Base-by-base conservation (phyloP, 2,888 invertebrate genomes). In the Melanotus villosus region DNA sequence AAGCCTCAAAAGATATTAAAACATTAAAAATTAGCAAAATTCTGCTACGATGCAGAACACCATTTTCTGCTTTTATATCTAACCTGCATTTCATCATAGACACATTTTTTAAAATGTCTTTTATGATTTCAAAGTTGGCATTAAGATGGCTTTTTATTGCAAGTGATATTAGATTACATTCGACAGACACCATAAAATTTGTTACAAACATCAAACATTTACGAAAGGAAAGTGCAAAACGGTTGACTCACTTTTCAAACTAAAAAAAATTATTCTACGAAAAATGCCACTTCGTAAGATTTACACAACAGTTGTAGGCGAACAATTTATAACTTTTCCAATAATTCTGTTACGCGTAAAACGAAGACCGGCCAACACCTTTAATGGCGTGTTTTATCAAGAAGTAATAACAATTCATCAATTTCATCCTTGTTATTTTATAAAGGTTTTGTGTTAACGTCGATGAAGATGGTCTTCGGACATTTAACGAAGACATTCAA, bases 141-240 rank as follows among this genome's bases (percentile, higher is more conserved):
- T 52, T 52, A 18, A 52, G 18, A 7, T 1, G 14, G 32, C 32
- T 30, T 52, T 47, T 52, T 52, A 1, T 32, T 52, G 12, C 18
- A 32, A 16, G 26, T 52, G 16, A 10, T 32, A 32, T 52, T 30
- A 52, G 52, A 52, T 52, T 18, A 32, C 16, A 32, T 26, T 52
- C 32, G n/a, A 26, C 16, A 18, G 26, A 26, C 7, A 26, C 26
- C 26, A 26, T 26, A 26, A 26, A 26, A 52, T 34, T 32, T 14
- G 32, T 18, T 16, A 14, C 52, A 52, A 34, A 32, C 52, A 52
- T 32, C 52, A 52, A 34, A 32, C 52, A 52, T 32, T 52, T 32
- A 52, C 32, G 32, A 32, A 52, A 52, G 18, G 32, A 30, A 52
- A 32, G 18, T 47, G 23, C 23, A 23, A 23, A 34, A 10, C 23